A percentile compares a stretch with the other conserved stretches of the same genome.
Conservation (phyloP, 37 sponge, comb jelly and placozoan genomes). For the Lycopodina hypogea region DNA sequence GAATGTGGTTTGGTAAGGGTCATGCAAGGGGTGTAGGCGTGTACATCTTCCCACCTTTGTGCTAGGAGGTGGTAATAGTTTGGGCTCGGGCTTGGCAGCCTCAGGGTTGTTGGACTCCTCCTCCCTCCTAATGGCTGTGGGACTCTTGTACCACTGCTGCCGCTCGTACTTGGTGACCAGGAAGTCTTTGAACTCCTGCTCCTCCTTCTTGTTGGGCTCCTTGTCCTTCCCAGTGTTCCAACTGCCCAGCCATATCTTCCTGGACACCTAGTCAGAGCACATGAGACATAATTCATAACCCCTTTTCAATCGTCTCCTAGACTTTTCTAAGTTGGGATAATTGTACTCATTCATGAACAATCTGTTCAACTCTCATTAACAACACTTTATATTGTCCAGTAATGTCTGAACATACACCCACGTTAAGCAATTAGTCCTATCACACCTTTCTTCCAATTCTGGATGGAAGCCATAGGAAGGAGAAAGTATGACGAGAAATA, state of each 20-base stretch:
- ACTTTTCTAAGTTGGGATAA: no score
- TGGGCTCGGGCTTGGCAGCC: constrained; percentile 10
- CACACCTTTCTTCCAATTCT: no score
- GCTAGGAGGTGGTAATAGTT: constrained; percentile 11
- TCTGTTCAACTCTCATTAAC: no score
- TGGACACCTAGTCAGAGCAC: constrained; percentile 40
- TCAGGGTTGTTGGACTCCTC: not conserved
- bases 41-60: constrained; percentile 6
- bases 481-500: no score
- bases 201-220: constrained; percentile 71
- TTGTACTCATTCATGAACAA: no score
- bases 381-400: no score
- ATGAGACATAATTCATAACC: no score
- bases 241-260: constrained; percentile 54
- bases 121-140: constrained; percentile 30
- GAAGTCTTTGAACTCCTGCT: constrained; percentile 59
- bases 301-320: not conserved
- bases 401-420: no score
- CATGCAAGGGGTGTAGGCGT: no score
- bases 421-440: no score
- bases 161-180: constrained; percentile 78
- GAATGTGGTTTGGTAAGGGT: no score
- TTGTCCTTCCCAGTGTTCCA: constrained; percentile 61
- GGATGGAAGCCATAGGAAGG: no score
- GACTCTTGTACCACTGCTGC: constrained; percentile 67